A percentile compares a stretch with the other conserved stretches of the same genome.
Conservation (phyloP, 2,888 invertebrate genomes). For the Anaspis maculata region DNA sequence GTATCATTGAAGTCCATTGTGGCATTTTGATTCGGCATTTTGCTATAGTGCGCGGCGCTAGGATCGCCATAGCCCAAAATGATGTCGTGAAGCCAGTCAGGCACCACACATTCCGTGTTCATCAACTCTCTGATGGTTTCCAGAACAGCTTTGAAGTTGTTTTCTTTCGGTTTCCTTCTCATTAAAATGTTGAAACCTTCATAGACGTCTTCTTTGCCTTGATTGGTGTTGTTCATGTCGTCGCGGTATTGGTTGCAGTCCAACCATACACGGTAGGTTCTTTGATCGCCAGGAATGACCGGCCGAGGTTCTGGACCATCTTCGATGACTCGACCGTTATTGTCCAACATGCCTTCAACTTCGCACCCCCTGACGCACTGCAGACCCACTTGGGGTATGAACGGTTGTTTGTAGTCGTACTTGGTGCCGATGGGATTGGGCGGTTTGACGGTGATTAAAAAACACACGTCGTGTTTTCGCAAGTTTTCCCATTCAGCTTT, state of each 20-base stretch:
- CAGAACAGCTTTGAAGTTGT: slow-evolving; percentile 98
- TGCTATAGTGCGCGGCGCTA: slow-evolving; percentile 91
- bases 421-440: slow-evolving; percentile 76
- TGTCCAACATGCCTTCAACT: slow-evolving; percentile 96
- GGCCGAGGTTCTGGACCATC: slow-evolving; percentile 91
- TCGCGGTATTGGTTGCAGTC: slow-evolving; percentile 95
- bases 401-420: slow-evolving; percentile 73
- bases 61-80: slow-evolving; percentile 98
- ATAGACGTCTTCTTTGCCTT: slow-evolving; percentile 64
- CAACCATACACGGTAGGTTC: slow-evolving; percentile 89
- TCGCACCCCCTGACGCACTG: slow-evolving; percentile 93
- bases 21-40: slow-evolving; percentile 80
- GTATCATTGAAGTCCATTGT: slow-evolving; percentile 96
- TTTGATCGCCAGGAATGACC: slow-evolving; percentile 74
- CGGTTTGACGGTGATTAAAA: slow-evolving; percentile 87
- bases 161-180: slow-evolving; percentile 98
- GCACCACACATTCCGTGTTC: slow-evolving; percentile 98
- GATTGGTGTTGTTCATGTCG: slow-evolving; percentile 79
- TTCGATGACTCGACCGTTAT: slow-evolving; percentile 90
- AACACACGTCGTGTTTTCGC: slow-evolving; percentile 96
- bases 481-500: slow-evolving; percentile 96
- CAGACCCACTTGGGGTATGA: slow-evolving; percentile 88
- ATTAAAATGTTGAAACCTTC: slow-evolving; percentile 88
- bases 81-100: slow-evolving; percentile 93
- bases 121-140: slow-evolving; percentile 97